Base-by-base conservation (phyloP, 1,140 invertebrate genomes). In the Euglossa dilemma region DNA sequence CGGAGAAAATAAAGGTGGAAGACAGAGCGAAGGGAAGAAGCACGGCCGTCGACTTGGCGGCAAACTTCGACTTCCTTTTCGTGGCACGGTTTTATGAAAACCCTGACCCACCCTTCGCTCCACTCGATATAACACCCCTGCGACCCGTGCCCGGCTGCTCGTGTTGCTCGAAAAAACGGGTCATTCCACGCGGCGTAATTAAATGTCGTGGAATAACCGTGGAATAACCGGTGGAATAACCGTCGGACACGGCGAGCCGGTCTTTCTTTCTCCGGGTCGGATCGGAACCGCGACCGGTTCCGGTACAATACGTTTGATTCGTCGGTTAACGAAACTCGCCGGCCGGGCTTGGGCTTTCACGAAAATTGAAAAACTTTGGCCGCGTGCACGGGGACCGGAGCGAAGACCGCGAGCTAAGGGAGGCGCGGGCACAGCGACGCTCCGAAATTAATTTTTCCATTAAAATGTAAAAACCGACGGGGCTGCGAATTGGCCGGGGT, bases 1-100 rank as follows among this genome's bases (percentile, higher is more conserved):
- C n/a, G 66, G 70, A 45, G 87, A 88, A 88, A 88, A 83, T 87
- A 87, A 87, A 87, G 63, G 50, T 9, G 23, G 47, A 71, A 76
- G 86, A 80, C 66, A 25, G 74, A 72, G 80, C 18, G 67, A 25
- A 61, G 45, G 47, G 28, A 61, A 66, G 85, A 86, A 78, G 69
- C 70, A 57, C 67, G 50, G 28, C 36, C 70, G 64, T 77, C 80
- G 63, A 87, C 86, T 87, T 88, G 66, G 83, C 36, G 71, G 59
- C 52, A 85, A 88, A 87, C 83, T 88, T 87, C 64, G 85, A 23
- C 63, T 76, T 67, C 66, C 77, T 87, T 72, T 70, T 54, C 52
- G 69, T 79, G 52, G 63, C 56, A 54, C 20, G 81, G 56, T 63
- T 70, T 79, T 28, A 79, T 82, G 79, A 82, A 85, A 85, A 72